Evolutionary conservation across 2,797 vertebrate species (phyloP).

Genomic region (Myotis findleyi): DNA sequence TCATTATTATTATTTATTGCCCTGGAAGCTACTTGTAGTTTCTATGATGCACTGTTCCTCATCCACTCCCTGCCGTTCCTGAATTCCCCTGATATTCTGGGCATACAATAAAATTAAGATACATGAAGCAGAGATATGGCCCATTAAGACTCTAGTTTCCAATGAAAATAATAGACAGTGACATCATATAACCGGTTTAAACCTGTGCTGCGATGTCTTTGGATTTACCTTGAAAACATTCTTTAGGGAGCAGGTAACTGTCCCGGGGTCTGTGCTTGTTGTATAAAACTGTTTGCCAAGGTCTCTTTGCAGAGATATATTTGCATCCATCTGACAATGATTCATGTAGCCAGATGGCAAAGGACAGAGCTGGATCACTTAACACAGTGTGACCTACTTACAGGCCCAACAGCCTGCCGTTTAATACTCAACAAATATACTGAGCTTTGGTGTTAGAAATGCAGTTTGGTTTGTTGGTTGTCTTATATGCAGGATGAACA

Average conservation of each 20-base stretch:
- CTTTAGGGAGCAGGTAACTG: conserved; percentile 70
- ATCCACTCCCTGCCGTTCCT: background rate
- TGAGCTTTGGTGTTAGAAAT: conserved; percentile 88
- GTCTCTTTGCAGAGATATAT: conserved; percentile 89
- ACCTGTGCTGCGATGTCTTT: background rate
- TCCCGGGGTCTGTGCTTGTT: conserved; percentile 70
- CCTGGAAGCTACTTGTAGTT: background rate
- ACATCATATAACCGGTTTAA: background rate
- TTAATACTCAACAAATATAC: conserved; percentile 85
- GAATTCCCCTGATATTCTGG: conserved; percentile 33
- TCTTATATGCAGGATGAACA: conserved; percentile 67
- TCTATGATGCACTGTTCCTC: background rate
- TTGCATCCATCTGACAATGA: conserved; percentile 90
- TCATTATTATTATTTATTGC: background rate
- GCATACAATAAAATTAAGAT: conserved; percentile 12
- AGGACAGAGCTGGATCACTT: conserved; percentile 87
- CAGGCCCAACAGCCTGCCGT: conserved; percentile 87
- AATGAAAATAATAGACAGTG: conserved; percentile 1
- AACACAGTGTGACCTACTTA: conserved; percentile 94
- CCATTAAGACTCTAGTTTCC: background rate
- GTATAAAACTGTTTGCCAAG: conserved; percentile 81
- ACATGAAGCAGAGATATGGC: background rate
- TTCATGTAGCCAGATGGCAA: conserved; percentile 93
- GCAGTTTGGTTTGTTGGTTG: conserved; percentile 85
- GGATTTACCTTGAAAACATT: conserved; percentile 51